Base-by-base conservation (phyloP, 2,113 vertebrate species). In the Mobula hypostoma region DNA sequence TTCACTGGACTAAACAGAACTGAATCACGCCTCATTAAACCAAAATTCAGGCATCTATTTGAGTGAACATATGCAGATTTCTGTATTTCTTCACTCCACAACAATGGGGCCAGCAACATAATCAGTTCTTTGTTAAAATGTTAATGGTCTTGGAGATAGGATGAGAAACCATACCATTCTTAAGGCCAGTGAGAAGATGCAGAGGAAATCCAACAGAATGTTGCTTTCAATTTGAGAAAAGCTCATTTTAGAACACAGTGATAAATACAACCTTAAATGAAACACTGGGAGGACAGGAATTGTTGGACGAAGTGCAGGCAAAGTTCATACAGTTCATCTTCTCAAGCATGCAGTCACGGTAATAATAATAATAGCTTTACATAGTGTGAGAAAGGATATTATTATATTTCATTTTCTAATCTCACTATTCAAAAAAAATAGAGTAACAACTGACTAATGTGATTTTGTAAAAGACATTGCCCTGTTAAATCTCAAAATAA, bases 401-500 rank as follows among this genome's bases (percentile, higher is more conserved):
- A 90, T 24, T 29, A 27, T 24, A 83, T 11, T 48, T 58, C 48
- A 27, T 27, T 83, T 56, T 83, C 40, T 17, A 32, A 90, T 5
- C 29, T 68, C 87, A 36, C 5, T 36, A 36, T 14, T 36, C 14
- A 17, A 68, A 90, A 17, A n/a, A 68, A 90, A 66, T 32, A 27
- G 36, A 68, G 32, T 14, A 36, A 12, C 63, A n/a, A 9, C 19
- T 32, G 63, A 32, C 1, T 66, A 63, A 27, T 40, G 27, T 21
- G 40, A 24, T 83, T 27, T 24, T 83, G 40, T 21, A 83, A 27
- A 32, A 19, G n/a, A 7, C n/a, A 90, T 63, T 90, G 63, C 58
- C 61, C 66, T 68, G n/a, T 90, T 90, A 19, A 15, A 90, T 68
- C 87, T 63, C n/a, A 7, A 90, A 90, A 90, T 90, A 90, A 68